phyloP scores from a whole-genome alignment of 2,113 vertebrate species.

The Puffinus mauretanicus region DNA sequence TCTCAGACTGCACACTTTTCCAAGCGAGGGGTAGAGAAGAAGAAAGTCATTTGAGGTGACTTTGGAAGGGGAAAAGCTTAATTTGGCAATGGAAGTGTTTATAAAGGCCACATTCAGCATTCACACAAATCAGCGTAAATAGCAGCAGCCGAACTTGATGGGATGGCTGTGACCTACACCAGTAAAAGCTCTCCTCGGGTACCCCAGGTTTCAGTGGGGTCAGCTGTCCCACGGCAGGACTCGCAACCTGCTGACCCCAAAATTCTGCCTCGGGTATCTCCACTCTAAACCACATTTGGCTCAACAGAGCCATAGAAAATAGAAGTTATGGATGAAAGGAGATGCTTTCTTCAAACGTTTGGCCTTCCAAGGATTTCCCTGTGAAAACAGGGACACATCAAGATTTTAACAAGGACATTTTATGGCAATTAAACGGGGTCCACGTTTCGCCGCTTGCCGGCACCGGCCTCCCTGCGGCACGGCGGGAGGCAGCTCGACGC shows the following conservation, averaged over 20 bases:
- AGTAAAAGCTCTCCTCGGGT: neutral
- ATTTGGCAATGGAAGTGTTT: conserved; percentile 39
- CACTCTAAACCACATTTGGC: neutral
- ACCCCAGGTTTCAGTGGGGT: neutral
- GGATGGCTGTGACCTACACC: neutral
- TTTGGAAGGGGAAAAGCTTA: conserved; percentile 5
- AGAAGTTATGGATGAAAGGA: neutral
- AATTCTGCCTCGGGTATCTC: neutral
- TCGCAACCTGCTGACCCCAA: neutral
- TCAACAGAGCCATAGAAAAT: neutral
- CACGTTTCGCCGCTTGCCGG: accelerated
- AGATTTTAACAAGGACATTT: neutral
- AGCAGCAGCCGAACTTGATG: accelerated
- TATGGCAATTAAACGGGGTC: neutral
- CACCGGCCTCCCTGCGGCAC: accelerated
- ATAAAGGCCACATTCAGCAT: neutral
- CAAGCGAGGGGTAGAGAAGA: neutral
- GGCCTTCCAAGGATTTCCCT: neutral
- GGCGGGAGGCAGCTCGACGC: neutral
- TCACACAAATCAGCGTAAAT: neutral
- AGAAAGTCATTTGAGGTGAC: conserved; percentile 7
- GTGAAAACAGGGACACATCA: neutral
- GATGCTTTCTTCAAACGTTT: neutral
- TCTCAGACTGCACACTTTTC: neutral
- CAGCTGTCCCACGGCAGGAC: neutral